Base-by-base conservation (phyloP, 2,113 vertebrate genomes). In the Sturnira hondurensis region DNA sequence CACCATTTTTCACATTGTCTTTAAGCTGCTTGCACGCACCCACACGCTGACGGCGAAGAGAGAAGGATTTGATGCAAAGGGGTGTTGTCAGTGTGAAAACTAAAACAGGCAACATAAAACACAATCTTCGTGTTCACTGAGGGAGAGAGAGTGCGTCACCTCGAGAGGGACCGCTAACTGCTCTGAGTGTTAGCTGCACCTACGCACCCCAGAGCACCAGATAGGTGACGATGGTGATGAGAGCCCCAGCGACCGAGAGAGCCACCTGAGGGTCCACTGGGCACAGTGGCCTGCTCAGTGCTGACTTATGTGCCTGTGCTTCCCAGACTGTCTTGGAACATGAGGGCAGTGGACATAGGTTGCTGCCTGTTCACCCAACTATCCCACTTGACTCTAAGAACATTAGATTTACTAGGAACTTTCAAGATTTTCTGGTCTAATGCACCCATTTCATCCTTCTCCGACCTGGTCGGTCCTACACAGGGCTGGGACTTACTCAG, bases 241-340 rank as follows among this genome's bases (percentile, higher is more conserved):
- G 1, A 24, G 26, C 16, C 77, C 9, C 20, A 4, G 20, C 52
- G 10, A 10, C 0, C 1, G 2, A 16, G 19, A 26, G 20, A 36
- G 31, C 26, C 65, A 10, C 28, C 24, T 33, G 63, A 65, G 33
- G 45, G 36, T 28, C 74, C n/a, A 0, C 10, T 10, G 38, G 31
- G 4, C 76, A 5, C 2, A 28, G 41, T 83, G 0, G 4, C 24
- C 2, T 3, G 26, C 6, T 26, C 78, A 68, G 0, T 4, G 15
- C 63, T 16, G 38, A 22, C 58, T 22, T 4, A 6, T 4, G n/a
- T 20, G 45, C 41, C 63, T 0, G 5, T 8, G 31, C 19, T 16
- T 68, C n/a, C 1, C 12, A 41, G 4, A 19, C 12, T 22, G 6
- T 52, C 50, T 31, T n/a, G 56, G 56, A 22, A 87, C n/a, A 31